A percentile compares a stretch with the other conserved stretches of the same genome.
Conservation (phyloP, 2,888 invertebrate genomes). For the Lasioglossum villosulum region DNA sequence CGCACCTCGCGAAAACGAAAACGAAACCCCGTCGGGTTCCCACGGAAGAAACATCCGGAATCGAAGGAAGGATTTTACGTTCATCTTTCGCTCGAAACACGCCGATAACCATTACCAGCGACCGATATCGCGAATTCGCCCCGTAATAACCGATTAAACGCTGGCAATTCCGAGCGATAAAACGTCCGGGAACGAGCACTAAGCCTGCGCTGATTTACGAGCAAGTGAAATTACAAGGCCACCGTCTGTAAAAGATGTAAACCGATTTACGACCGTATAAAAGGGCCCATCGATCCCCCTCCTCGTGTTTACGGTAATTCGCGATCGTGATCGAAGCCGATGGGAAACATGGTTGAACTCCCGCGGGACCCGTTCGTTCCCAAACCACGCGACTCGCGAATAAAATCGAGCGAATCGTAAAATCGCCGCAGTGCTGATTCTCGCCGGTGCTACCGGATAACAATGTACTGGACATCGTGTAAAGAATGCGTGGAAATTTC, state of each 20-base stretch:
- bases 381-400: not conserved
- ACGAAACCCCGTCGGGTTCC: not conserved
- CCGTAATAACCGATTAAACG: conserved; percentile 37
- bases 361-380: not conserved
- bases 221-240: conserved; percentile 38
- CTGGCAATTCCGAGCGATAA: conserved; percentile 34
- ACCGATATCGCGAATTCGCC: conserved; percentile 27
- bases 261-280: conserved; percentile 47
- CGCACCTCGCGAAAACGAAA: not conserved
- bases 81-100: conserved; percentile 3
- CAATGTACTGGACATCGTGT: not conserved
- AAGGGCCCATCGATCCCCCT: conserved; percentile 22
- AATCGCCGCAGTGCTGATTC: not conserved
- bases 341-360: not conserved
- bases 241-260: conserved; percentile 45
- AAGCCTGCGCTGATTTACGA: conserved; percentile 44
- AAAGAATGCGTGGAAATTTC: conserved; percentile 14
- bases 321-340: not conserved
- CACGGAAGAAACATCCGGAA: not conserved
- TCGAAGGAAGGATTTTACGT: not conserved
- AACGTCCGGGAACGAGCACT: conserved; percentile 36
- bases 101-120: conserved; percentile 25
- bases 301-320: conserved; percentile 28
- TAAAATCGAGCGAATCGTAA: conserved; percentile 11
- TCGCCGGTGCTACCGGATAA: not conserved